Conservation (phyloP, 2,797 vertebrate genomes). For the Hafferia zeledoni region DNA sequence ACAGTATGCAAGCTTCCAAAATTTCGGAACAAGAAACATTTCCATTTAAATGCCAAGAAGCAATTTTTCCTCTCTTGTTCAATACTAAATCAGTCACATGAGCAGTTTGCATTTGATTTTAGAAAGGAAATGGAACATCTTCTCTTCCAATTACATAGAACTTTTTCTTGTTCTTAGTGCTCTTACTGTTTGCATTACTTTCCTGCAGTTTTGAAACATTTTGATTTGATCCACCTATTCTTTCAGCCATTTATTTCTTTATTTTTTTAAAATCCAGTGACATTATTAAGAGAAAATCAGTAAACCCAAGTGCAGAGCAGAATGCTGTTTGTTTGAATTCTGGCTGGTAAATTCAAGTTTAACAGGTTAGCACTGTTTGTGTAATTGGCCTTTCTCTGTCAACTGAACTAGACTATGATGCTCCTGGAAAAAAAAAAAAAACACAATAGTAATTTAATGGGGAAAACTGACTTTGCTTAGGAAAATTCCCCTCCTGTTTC, state of each 20-base stretch:
- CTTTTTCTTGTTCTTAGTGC: constrained; percentile 34
- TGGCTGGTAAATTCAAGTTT: constrained; percentile 18
- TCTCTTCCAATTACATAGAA: constrained; percentile 56
- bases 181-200: not conserved
- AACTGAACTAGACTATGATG: constrained; percentile 47
- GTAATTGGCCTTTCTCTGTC: constrained; percentile 52
- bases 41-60: constrained; percentile 65
- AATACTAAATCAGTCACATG: constrained; percentile 52
- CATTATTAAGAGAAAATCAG: not conserved
- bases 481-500: constrained; percentile 5
- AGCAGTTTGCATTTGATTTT: constrained; percentile 59
- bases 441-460: constrained; percentile 15
- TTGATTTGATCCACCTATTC: not conserved
- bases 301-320: not conserved
- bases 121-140: constrained; percentile 67
- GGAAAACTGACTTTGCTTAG: not conserved
- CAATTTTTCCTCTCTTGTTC: constrained; percentile 51
- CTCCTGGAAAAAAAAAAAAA: not conserved
- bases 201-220: constrained; percentile 5
- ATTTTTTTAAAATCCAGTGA: not conserved
- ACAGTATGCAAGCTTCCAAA: constrained; percentile 66
- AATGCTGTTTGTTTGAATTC: not conserved
- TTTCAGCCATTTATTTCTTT: not conserved
- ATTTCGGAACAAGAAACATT: constrained; percentile 64
- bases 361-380: constrained; percentile 20